Evolutionary conservation across 2,888 invertebrate genomes (phyloP), one percentile per base, ranked within the genome.

Genomic region (Drosophila formosana): DNA sequence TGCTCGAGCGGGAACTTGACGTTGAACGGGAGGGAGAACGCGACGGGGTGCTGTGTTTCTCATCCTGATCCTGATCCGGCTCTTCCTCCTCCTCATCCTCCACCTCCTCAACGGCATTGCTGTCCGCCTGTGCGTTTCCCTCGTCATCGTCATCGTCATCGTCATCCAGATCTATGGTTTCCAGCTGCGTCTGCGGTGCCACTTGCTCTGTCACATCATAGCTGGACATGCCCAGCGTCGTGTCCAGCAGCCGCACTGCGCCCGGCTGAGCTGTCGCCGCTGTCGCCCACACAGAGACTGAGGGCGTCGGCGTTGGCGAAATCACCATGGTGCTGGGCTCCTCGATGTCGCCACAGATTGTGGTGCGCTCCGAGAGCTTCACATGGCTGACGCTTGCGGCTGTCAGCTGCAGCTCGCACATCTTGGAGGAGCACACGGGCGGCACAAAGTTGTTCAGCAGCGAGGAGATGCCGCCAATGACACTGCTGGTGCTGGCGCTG

Each of bases 161-260:
- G 3, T 43, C 23, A 9, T 4, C 47, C n/a, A 64, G 13, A 34
- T 61, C 41, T 11, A 30, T 28, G 5, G 3, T 41, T 41, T 41
- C 18, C 39, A 41, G 13, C 5, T 13, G 39, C 39, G 39, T 11
- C 6, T 13, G 39, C 64, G 47, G 49, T 66, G 62, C 25, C 18
- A 50, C 13, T n/a, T n/a, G 58, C 9, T 62, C 69, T 0, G 89
- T 80, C 25, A 88, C 62, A 23, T 91, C 91, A 45, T 89, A 91
- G n/a, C 80, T 78, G 51, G 89, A 89, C 91, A 91, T 91, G 25
- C 82, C 86, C 47, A 91, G 71, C 1, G 91, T 91, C 1, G 91
- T 90, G 57, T 91, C 91, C 25, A 91, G 32, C 62, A 76, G 57
- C 25, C 70, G 75, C 0, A 6, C 18, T 18, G 7, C 6, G 6